A percentile compares a stretch with the other conserved stretches of the same genome.
These are phyloP conservation scores for Porphyrio hochstetteri DNA, from an alignment of 2,113 vertebrate genomes.

Conservation along the genomic window DNA sequence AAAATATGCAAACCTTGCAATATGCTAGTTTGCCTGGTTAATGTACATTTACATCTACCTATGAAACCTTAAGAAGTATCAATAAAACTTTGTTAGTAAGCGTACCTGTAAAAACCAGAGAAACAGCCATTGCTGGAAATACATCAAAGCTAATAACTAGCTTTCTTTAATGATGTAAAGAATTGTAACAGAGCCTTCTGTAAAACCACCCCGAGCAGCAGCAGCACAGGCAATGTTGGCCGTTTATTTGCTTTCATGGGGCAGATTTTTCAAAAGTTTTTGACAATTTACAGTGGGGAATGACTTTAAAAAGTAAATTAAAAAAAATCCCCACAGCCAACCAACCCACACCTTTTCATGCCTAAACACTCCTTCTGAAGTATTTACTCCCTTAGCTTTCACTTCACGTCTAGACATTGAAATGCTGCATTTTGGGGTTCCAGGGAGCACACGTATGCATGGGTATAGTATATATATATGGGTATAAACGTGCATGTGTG, in stretches of 20 bases:
- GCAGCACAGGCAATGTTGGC: not conserved
- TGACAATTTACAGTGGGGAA: not conserved
- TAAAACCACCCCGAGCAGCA: not conserved
- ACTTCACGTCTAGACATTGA: not conserved
- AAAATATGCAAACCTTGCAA: slow-evolving; percentile 29
- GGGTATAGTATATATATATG: too few relatives aligned
- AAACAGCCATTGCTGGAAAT: not conserved
- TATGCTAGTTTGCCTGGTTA: not conserved
- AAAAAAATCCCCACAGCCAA: not conserved
- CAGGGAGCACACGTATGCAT: not conserved
- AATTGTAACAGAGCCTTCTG: not conserved
- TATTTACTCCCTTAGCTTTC: not conserved
- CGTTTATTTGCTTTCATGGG: not conserved
- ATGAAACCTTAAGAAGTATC: not conserved
- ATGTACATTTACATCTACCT: not conserved
- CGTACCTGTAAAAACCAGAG: not conserved
- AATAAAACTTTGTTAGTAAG: not conserved
- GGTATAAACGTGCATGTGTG: fast-evolving
- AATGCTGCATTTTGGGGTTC: not conserved
- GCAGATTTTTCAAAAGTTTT: not conserved
- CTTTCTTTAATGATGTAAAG: not conserved
- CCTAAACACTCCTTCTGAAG: not conserved
- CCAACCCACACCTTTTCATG: not conserved
- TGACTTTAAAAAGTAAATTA: not conserved
- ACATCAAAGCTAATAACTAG: not conserved